A percentile compares a stretch with the other conserved stretches of the same genome.
Evolutionary conservation across 2,888 invertebrate species (phyloP).

Genomic region (Desoria tigrina): DNA sequence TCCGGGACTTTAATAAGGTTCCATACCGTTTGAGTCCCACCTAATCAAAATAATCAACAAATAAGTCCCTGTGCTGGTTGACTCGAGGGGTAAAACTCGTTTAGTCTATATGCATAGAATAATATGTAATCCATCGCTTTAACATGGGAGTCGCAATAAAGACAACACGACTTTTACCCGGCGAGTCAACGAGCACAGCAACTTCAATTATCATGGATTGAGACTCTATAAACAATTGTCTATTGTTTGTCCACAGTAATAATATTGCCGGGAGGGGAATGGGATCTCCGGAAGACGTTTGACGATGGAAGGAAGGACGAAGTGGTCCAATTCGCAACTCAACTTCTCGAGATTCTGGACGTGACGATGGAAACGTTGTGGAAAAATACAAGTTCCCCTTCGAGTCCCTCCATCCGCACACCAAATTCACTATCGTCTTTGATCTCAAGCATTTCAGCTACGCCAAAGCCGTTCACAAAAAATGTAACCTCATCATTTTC

Average conservation of each 20-base stretch:
- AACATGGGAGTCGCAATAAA: no score
- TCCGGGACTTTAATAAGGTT: no score
- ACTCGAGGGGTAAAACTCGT: no score
- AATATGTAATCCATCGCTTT: no score
- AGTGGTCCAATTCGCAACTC: conserved; percentile 24
- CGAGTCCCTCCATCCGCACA: conserved; percentile 22
- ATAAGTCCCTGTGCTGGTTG: no score
- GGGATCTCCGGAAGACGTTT: conserved; percentile 29
- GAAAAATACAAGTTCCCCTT: conserved; percentile 27
- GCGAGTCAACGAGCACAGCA: no score
- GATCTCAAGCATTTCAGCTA: conserved; percentile 36
- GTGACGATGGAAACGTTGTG: conserved; percentile 34
- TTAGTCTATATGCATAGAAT: no score
- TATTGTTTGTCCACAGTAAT: conserved; percentile 23
- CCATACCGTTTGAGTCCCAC: background rate
- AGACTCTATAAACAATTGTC: background rate
- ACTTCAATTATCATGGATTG: background rate
- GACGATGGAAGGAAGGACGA: conserved; percentile 32
- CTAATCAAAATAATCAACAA: no score
- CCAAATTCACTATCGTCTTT: conserved; percentile 33
- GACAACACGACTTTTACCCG: no score
- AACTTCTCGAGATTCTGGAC: conserved; percentile 31
- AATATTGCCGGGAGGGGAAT: conserved; percentile 32
- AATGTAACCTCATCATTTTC: conserved; percentile 29
- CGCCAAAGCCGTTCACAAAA: conserved; percentile 35